Base-by-base conservation (phyloP, 2,797 vertebrate genomes). In the Ispidina lecontei region DNA sequence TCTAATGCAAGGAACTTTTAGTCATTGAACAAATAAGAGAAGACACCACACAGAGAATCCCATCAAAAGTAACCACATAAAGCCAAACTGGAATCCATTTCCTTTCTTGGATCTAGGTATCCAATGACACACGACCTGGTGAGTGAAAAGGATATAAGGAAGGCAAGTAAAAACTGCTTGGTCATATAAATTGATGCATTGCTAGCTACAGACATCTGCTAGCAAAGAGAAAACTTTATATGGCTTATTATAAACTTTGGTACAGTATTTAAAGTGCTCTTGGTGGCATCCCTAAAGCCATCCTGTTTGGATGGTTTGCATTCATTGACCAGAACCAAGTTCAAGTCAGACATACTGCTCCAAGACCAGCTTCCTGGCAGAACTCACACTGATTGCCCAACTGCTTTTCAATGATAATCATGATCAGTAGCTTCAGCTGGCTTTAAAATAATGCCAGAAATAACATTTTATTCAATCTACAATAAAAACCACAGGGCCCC, bases 361-460 rank as follows among this genome's bases (percentile, higher is more conserved):
- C 68, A 76, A 9, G 37, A 23, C 29, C 46, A 65, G 56, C 25
- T 76, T 84, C 41, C 67, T 86, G 77, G 25, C 28, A 29, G 56
- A 84, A 71, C 22, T 21, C 55, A 72, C 20, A 49, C 28, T 52
- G 13, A 64, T 18, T 56, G 91, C 84, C 68, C 93, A 82, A 73
- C 25, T 46, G 68, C 54, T 89, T 67, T 82, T 35, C 49, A 73
- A 58, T 54, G 64, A 91, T 58, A 90, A 93, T 84, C 0, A 0
- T 31, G 64, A 93, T 60, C 74, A 84, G 68, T 46, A 90, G 91
- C 83, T 91, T 44, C 72, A 39, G 31, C 26, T 81, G 51, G 18
- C 69, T 93, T 93, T 79, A 76, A 93, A 94, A 79, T 58, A 76
- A 76, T 35, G 81, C 78, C 92, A 96, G 84, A 93, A 95, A 90